Evolutionary conservation across 2,888 invertebrate species (phyloP).

Genomic region (Hirtodrosophila alboralis): DNA sequence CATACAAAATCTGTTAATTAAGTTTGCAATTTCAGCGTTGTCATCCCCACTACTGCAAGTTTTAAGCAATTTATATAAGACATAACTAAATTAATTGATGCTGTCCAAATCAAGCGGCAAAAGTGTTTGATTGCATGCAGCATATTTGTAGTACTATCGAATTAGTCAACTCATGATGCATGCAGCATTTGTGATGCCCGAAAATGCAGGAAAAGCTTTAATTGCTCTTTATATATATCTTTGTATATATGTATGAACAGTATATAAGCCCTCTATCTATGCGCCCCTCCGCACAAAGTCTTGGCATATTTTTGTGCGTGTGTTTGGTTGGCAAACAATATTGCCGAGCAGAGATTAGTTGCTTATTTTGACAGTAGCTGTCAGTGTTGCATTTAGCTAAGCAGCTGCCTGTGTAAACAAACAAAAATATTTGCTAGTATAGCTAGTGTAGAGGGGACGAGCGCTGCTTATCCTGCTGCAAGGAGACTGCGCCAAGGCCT

Average conservation of each 20-base stretch:
- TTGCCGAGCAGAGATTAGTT: conserved; percentile 68
- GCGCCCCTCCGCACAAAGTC: neutral
- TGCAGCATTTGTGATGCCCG: conserved; percentile 18
- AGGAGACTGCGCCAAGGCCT: conserved; percentile 20
- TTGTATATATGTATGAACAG: neutral
- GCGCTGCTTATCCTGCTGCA: conserved; percentile 30
- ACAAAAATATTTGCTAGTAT: conserved; percentile 53
- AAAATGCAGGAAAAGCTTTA: conserved; percentile 31
- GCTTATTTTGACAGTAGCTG: conserved; percentile 77
- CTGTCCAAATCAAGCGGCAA: conserved; percentile 38
- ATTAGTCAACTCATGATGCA: neutral
- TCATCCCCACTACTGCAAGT: conserved; percentile 17
- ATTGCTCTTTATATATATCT: neutral
- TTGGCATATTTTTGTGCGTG: neutral
- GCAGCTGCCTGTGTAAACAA: conserved; percentile 55
- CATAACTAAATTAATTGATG: conserved; percentile 34
- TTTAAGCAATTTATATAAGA: conserved; percentile 1
- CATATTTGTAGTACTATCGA: neutral
- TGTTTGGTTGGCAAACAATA: conserved; percentile 60
- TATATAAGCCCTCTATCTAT: neutral
- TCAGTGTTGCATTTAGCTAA: conserved; percentile 69
- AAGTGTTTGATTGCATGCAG: conserved; percentile 16
- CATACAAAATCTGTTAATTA: too few species aligned
- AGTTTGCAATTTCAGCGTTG: too few species aligned
- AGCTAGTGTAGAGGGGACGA: conserved; percentile 15